phyloP scores from a whole-genome alignment of 2,888 invertebrate species.

The Branchellion lobata region DNA sequence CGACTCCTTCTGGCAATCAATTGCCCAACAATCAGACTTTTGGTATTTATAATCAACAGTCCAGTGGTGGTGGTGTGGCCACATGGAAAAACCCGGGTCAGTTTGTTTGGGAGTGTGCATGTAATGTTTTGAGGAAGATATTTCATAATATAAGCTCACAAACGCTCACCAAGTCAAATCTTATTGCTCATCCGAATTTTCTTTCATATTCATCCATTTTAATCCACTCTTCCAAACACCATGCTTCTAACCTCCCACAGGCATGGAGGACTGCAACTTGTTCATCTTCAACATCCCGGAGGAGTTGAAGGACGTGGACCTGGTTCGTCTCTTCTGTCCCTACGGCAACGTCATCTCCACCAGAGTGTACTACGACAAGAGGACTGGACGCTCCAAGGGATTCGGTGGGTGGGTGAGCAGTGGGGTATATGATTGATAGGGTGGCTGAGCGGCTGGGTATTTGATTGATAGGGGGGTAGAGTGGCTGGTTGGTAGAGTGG shows the following conservation, averaged over 20 bases:
- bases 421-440: neutral
- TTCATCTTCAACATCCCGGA: slow-evolving; percentile 45
- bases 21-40: slow-evolving; percentile 10
- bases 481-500: too few species aligned
- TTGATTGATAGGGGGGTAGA: neutral
- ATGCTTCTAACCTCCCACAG: neutral
- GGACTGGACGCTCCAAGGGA: slow-evolving; percentile 40
- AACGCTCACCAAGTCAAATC: too few species aligned
- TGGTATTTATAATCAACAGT: neutral
- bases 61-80: neutral
- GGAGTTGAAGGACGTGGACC: slow-evolving; percentile 39
- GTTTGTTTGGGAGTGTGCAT: too few species aligned
- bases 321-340: slow-evolving; percentile 40
- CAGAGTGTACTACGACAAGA: slow-evolving; percentile 41
- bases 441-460: neutral
- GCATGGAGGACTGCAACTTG: slow-evolving; percentile 42
- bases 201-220: too few species aligned
- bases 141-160: too few species aligned
- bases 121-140: too few species aligned
- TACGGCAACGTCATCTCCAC: slow-evolving; percentile 45
- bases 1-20: neutral
- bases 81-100: slow-evolving; percentile 37
- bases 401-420: slow-evolving; percentile 27
- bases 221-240: neutral
- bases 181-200: too few species aligned